phyloP scores from a whole-genome alignment of 2,888 invertebrate genomes.

The Parnassius mnemosyne region DNA sequence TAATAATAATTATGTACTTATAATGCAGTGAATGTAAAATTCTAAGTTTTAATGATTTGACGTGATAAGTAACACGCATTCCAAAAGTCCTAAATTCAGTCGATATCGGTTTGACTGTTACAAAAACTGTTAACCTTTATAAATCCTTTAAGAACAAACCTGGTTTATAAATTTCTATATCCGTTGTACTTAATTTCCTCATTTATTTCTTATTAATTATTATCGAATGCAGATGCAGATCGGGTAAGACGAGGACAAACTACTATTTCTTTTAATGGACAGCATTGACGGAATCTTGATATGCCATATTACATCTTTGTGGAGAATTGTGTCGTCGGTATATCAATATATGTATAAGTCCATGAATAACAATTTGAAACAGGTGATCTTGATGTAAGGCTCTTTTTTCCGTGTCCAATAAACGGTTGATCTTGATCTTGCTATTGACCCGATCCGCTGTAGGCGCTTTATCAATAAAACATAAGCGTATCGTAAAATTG shows the following conservation, averaged over 20 bases:
- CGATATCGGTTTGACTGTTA: conserved; percentile 34
- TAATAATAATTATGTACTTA: too few species aligned
- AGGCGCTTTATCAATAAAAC: conserved; percentile 13
- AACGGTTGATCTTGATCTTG: conserved; percentile 22
- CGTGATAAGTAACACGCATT: too few species aligned
- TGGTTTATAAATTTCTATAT: conserved; percentile 39
- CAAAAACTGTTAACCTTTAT: conserved; percentile 39
- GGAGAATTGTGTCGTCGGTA: conserved; percentile 14
- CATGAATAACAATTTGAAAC: conserved; percentile 14
- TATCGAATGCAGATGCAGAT: conserved; percentile 21
- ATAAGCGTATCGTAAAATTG: conserved; percentile 4
- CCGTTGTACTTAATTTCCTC: conserved; percentile 44
- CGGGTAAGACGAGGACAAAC: conserved; percentile 25
- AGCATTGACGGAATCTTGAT: conserved; percentile 21
- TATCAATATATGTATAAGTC: conserved; percentile 3
- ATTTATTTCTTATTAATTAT: conserved; percentile 14
- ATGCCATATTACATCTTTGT: conserved; percentile 17
- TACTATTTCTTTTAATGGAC: conserved; percentile 19
- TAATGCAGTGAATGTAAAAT: too few species aligned
- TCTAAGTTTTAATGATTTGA: too few species aligned
- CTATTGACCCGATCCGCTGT: conserved; percentile 15
- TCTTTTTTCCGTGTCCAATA: conserved; percentile 18
- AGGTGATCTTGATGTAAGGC: conserved; percentile 17
- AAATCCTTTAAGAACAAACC: conserved; percentile 33
- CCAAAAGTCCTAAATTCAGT: conserved; percentile 21